Base-by-base conservation (phyloP, 30 jellyfish, hydroid and myxozoan genomes). In the Morbakka virulenta region DNA sequence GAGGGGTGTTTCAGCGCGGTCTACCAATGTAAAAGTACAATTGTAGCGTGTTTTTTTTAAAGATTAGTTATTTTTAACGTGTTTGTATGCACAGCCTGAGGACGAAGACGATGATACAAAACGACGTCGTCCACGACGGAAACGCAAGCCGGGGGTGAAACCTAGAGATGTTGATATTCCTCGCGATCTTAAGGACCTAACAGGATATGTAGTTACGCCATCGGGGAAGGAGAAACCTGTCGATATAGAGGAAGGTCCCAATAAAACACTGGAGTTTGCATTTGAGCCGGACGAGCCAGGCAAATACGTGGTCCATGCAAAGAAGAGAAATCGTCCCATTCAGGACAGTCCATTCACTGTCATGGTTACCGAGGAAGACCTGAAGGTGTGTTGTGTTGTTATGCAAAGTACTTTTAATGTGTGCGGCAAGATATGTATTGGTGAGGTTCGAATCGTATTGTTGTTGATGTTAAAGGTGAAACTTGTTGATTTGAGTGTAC, bases 151-250 rank as follows among this genome's bases (percentile, higher is more conserved):
- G 22, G 71, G 4, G 12, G 32, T 57, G 32, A 57, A 11, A 57
- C 22, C 71, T 57, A 11, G 26, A 11, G 71, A 57, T 57, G 71
- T 13, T 26, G 17, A 41, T 9, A 81, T 93, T 35, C 99, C 99
- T 1, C 96, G 86, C 20, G 99, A 96, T 2, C 61, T 87, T 63
- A 95, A 94, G 3, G 96, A 86, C 22, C 84, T 93, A 65, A 93
- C 87, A 29, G 99, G 97, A 20, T 34, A 95, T 1, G 96, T 93
- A 34, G 87, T 95, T 1, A 87, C 97, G 47, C 99, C 99, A 68
- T 93, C 99, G 4, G 99, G 99, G 2, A 84, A 74, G 35, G 99
- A 93, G 74, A 97, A 87, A 61, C 96, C 91, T 36, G 99, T 97
- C 14, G 99, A 93, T 41, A 95, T 93, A n/a, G 81, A 82, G 21